phyloP scores from a whole-genome alignment of 2,797 vertebrate genomes.

The Tragelaphus oryx region DNA sequence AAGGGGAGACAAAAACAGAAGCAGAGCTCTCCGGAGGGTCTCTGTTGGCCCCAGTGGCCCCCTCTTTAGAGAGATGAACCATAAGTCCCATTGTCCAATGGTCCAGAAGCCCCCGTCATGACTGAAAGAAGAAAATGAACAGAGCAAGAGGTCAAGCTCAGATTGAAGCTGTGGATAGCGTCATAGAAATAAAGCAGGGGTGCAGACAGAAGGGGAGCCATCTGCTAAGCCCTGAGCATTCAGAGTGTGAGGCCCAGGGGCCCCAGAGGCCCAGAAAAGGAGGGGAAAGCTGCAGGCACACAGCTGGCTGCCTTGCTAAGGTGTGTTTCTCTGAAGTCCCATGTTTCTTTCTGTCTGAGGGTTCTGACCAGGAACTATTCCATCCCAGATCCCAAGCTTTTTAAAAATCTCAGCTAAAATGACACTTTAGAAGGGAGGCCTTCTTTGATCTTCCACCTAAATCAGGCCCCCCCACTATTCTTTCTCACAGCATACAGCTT shows the following conservation, averaged over 20 bases:
- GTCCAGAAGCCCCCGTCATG: constrained; percentile 9
- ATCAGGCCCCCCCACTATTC: not conserved
- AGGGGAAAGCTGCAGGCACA: not conserved
- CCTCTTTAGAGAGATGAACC: constrained; percentile 49
- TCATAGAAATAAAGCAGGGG: not conserved
- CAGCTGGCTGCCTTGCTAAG: not conserved
- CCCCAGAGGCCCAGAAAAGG: not conserved
- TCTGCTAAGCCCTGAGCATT: constrained; percentile 50
- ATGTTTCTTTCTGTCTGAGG: not conserved
- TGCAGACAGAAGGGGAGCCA: constrained; percentile 30
- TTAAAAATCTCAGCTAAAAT: not conserved
- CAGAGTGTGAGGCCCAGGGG: not conserved
- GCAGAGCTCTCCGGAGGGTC: constrained; percentile 22
- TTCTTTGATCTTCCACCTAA: not conserved
- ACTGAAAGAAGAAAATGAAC: constrained; percentile 39
- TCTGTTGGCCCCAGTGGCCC: constrained; percentile 21
- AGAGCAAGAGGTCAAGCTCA: constrained; percentile 26
- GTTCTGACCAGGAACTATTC: not conserved
- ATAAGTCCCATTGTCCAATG: not conserved
- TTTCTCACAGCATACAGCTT: not conserved
- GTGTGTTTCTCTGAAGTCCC: not conserved
- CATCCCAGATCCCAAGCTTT: not conserved
- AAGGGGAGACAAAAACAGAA: constrained; percentile 43
- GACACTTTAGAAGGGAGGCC: not conserved
- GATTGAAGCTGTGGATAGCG: not conserved